These are phyloP conservation scores for Rhinoraja longicauda DNA, from an alignment of 2,797 vertebrate genomes.

Conservation along the genomic window DNA sequence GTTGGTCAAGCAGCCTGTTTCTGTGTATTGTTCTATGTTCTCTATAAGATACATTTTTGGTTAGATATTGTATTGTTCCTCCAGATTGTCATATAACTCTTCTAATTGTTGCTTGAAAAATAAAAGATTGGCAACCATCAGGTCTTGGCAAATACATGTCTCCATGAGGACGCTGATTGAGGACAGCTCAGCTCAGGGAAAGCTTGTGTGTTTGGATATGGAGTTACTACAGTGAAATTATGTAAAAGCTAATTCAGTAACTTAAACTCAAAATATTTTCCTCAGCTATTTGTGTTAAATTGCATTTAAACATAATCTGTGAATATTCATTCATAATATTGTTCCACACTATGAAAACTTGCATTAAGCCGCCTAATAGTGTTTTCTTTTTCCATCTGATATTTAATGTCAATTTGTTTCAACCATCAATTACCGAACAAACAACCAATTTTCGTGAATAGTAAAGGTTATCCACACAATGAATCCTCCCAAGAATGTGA, in stretches of 20 bases:
- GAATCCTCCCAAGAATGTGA: not conserved
- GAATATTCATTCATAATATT: not conserved
- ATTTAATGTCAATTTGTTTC: not conserved
- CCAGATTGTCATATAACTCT: not conserved
- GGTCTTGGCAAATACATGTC: not conserved
- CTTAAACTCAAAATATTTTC: not conserved
- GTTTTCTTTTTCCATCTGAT: not conserved
- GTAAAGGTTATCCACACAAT: not conserved
- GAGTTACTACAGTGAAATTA: not conserved
- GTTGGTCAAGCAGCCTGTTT: no score
- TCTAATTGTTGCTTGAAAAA: not conserved
- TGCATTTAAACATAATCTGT: not conserved
- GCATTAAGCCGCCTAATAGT: no score
- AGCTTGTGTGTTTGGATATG: not conserved
- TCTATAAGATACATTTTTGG: not conserved
- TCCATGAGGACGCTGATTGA: not conserved
- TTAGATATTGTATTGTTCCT: not conserved
- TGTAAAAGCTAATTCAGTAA: not conserved
- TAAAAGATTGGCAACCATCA: not conserved
- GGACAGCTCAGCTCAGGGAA: not conserved
- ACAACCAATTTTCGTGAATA: not conserved
- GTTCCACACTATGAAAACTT: not conserved
- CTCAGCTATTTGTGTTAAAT: not conserved
- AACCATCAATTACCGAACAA: not conserved
- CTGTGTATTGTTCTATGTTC: no score